Conservation (phyloP, 1,140 invertebrate genomes). For the Cyclargus thomasi region DNA sequence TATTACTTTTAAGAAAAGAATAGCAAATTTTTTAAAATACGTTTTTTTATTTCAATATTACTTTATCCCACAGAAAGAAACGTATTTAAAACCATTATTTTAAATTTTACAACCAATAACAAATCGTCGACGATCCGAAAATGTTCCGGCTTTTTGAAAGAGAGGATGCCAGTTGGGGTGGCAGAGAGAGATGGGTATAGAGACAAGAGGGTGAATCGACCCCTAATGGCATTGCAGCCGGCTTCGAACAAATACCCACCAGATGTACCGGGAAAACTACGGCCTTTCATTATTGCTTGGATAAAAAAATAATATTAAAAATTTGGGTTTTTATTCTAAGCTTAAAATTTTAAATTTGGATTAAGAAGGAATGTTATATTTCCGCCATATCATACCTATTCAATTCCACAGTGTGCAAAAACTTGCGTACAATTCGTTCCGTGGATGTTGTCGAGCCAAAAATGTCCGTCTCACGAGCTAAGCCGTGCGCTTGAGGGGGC, state of each 20-base stretch:
- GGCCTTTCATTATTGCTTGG: neutral
- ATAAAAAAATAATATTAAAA: neutral
- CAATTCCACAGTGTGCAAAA: neutral
- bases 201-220: slow-evolving; percentile 63
- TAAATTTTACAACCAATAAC: neutral
- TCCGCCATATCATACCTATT: no score
- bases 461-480: slow-evolving; percentile 41
- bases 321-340: neutral
- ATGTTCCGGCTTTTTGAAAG: slow-evolving; percentile 29
- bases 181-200: slow-evolving; percentile 51
- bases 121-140: neutral
- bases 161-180: slow-evolving; percentile 53
- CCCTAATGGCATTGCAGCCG: slow-evolving; percentile 60
- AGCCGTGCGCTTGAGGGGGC: slow-evolving; percentile 51
- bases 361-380: no score
- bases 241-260: slow-evolving; percentile 25
- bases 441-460: slow-evolving; percentile 32
- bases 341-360: neutral
- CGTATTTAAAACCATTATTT: neutral
- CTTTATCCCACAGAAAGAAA: no score
- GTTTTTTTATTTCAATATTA: no score
- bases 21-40: no score
- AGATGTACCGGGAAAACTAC: slow-evolving; percentile 20
- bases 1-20: no score
- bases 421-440: neutral